Conservation (phyloP, 2,113 vertebrate genomes). For the Bambusicola thoracicus region DNA sequence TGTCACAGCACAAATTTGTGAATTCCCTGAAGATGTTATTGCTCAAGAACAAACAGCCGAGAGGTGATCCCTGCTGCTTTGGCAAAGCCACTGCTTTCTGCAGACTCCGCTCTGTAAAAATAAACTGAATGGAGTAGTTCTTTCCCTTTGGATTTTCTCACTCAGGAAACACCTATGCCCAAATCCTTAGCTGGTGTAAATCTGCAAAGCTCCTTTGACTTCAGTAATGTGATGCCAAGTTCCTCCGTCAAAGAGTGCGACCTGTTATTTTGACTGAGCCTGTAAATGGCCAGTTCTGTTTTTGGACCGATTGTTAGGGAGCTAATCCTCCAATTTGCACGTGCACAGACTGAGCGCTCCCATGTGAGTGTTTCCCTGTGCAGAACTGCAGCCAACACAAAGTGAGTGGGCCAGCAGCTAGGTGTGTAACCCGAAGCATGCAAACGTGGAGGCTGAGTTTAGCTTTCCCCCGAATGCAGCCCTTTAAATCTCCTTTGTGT, state of each 20-base stretch:
- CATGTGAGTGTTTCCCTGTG: constrained; percentile 24
- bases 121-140: constrained; percentile 40
- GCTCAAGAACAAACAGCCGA: neutral
- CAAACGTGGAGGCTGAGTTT: neutral
- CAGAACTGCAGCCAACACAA: constrained; percentile 11
- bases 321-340: constrained; percentile 48
- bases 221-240: constrained; percentile 5
- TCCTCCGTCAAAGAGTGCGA: constrained; percentile 12
- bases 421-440: constrained; percentile 33
- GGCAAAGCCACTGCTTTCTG: constrained; percentile 42
- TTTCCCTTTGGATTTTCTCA: constrained; percentile 50
- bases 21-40: constrained; percentile 22
- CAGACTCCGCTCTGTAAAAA: constrained; percentile 48
- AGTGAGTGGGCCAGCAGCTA: constrained; percentile 29
- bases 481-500: neutral
- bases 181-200: constrained; percentile 55
- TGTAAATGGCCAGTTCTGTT: constrained; percentile 2
- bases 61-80: constrained; percentile 33
- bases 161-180: constrained; percentile 62
- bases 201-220: constrained; percentile 50
- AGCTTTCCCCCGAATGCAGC: neutral
- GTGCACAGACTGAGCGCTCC: neutral
- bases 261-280: constrained; percentile 17
- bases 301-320: constrained; percentile 52
- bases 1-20: constrained; percentile 21